phyloP scores from a whole-genome alignment of 2,888 invertebrate species.

The Heteromyza rotundicornis region DNA sequence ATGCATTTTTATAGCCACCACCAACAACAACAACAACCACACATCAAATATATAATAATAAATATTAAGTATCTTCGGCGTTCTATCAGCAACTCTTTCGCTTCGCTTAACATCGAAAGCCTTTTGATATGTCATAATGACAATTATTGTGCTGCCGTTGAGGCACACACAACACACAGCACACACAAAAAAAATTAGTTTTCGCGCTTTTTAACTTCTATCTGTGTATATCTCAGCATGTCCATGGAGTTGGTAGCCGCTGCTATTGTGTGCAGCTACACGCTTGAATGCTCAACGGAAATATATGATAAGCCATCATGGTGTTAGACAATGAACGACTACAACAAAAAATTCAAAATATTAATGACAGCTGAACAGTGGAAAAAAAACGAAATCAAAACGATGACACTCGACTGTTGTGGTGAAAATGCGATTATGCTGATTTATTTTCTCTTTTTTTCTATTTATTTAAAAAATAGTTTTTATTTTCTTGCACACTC shows the following conservation, averaged over 20 bases:
- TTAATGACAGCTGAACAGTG: constrained; percentile 23
- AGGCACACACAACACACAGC: too few relatives aligned
- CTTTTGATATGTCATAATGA: constrained; percentile 4
- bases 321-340: not conserved
- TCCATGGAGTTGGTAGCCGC: not conserved
- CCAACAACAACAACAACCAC: too few relatives aligned
- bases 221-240: too few relatives aligned
- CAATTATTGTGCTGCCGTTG: not conserved
- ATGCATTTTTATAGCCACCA: not conserved
- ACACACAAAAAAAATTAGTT: too few relatives aligned
- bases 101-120: not conserved
- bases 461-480: too few relatives aligned
- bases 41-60: not conserved
- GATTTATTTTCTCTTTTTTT: too few relatives aligned
- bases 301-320: constrained; percentile 12
- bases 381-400: too few relatives aligned
- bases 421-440: not conserved
- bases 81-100: not conserved
- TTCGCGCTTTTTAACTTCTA: not conserved
- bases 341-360: constrained; percentile 5
- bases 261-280: not conserved
- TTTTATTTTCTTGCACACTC: too few relatives aligned
- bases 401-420: constrained; percentile 1
- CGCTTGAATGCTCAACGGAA: constrained; percentile 26
- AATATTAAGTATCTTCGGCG: not conserved